Evolutionary conservation across 1,140 invertebrate genomes (phyloP).

Genomic region (Ostrea denselamellosa): DNA sequence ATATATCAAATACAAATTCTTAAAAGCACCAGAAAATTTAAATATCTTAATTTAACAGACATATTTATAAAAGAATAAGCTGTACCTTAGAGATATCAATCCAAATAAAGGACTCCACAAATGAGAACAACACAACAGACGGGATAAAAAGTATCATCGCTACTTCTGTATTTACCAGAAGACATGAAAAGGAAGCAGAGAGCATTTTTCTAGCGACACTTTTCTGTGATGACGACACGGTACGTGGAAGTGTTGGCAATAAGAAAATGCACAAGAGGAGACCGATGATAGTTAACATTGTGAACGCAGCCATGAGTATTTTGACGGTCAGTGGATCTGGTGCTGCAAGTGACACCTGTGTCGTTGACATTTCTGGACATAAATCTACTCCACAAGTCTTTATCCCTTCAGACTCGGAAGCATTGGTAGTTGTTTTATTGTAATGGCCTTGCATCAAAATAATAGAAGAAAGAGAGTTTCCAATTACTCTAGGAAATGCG

Average conservation of each 20-base stretch:
- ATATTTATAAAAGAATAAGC: background rate
- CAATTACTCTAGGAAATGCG: constrained; percentile 65
- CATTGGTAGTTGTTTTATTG: background rate
- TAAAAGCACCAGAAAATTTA: too few species aligned
- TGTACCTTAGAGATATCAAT: background rate
- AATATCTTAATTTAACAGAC: background rate
- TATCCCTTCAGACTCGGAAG: background rate
- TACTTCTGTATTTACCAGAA: background rate
- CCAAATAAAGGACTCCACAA: background rate
- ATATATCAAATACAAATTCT: too few species aligned
- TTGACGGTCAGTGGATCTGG: background rate
- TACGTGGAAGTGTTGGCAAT: background rate
- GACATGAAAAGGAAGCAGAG: background rate
- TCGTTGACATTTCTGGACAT: background rate
- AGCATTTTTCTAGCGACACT: background rate
- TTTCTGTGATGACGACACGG: background rate
- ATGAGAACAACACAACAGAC: background rate
- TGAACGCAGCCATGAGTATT: constrained; percentile 45
- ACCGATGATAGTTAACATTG: constrained; percentile 48
- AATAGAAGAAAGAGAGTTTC: constrained; percentile 64
- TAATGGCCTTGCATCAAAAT: constrained; percentile 50
- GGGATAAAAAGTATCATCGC: background rate
- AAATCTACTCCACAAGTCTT: background rate
- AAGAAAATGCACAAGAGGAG: background rate
- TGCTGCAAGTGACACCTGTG: background rate